Conservation (phyloP, 2,113 vertebrate genomes). For the Nycticorax nycticorax region DNA sequence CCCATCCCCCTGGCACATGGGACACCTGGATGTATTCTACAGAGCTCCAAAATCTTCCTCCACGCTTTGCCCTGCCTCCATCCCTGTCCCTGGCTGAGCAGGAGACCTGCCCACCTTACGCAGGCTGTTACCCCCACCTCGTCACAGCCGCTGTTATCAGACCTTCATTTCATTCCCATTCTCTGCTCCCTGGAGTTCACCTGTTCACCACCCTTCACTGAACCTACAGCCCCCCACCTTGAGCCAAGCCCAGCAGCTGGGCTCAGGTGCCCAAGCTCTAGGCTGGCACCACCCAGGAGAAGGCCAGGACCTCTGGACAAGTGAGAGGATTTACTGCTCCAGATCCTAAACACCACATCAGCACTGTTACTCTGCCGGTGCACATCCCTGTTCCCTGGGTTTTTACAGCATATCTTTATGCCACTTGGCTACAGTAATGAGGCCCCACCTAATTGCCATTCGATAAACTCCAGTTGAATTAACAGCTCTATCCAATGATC, state of each 20-base stretch:
- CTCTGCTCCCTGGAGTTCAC: neutral
- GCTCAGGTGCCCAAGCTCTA: neutral
- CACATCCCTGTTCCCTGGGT: neutral
- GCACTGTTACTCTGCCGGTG: neutral
- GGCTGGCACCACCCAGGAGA: neutral
- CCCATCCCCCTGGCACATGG: neutral
- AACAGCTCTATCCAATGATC: constrained; percentile 81
- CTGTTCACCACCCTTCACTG: neutral
- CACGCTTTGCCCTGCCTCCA: neutral
- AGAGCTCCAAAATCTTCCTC: neutral
- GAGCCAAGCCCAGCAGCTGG: neutral
- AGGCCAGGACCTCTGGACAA: neutral
- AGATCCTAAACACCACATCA: neutral
- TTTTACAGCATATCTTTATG: constrained; percentile 52
- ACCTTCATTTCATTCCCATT: neutral
- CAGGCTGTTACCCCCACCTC: neutral
- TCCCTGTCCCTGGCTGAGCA: neutral
- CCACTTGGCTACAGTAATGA: constrained; percentile 81
- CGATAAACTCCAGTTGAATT: constrained; percentile 88
- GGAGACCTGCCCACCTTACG: neutral
- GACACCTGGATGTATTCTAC: neutral
- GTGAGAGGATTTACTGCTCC: neutral
- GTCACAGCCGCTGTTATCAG: neutral
- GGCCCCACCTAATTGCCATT: constrained; percentile 87
- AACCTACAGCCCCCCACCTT: neutral